Evolutionary conservation across 2,797 vertebrate species (phyloP), one percentile per base, ranked within the genome.

Genomic region (Parauchenoglanis ngamensis): DNA sequence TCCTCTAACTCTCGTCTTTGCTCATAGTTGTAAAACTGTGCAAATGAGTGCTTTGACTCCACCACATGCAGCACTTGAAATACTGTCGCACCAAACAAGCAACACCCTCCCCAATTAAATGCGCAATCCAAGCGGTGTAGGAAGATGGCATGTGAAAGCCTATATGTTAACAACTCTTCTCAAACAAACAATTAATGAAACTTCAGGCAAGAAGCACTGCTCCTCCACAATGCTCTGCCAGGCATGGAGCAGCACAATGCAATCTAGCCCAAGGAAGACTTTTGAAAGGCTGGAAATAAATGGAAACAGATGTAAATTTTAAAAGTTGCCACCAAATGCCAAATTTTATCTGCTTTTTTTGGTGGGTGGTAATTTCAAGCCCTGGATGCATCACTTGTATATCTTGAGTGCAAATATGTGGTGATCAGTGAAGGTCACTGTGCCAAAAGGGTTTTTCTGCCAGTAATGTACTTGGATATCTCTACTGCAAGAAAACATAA

Each of bases 101-200:
- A 81, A 57, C 84, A 65, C 77, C 77, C 59, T 84, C 54, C 63
- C 81, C 87, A 87, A 90, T 90, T 89, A 84, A 86, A 85, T 90
- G 87, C 57, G 49, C 63, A 88, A 90, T 85, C 73, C 67, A 75
- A 83, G 83, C 63, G 63, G 68, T 59, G 61, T 80, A 79, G 73
- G 85, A 59, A 89, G 92, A 92, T 86, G 70, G 56, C 65, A 31
- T 85, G 77, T 61, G 72, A 87, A 86, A 84, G 72, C 78, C 3
- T 21, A 54, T 86, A 52, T 85, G 63, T 63, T 86, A 83, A 88
- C 67, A 46, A 70, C 40, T 28, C 40, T 72, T 52, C 88, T 28
- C 52, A 78, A 77, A 88, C 83, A 92, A 90, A 92, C 86, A 89
- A 92, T 90, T 65, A 84, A 78, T 79, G 63, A 67, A 86, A 79